These are phyloP conservation scores for Orestias chungarensis DNA, from an alignment of 2,797 vertebrate genomes.

Conservation along the genomic window DNA sequence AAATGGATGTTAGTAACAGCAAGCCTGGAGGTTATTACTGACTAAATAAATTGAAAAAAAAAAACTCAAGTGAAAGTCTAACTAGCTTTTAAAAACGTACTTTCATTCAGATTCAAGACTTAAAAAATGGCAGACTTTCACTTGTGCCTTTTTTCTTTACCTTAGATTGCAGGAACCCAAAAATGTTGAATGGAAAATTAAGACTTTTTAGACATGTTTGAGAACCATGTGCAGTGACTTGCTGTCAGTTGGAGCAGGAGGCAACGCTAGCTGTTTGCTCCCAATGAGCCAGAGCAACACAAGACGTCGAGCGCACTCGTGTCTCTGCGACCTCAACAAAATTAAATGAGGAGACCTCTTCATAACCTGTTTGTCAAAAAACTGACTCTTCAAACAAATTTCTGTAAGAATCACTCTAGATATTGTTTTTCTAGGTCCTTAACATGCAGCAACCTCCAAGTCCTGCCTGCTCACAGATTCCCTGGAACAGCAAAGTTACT, in stretches of 20 bases:
- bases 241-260: slow-evolving; percentile 33
- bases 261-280: slow-evolving; percentile 27
- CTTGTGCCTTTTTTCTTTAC: neutral
- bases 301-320: slow-evolving; percentile 28
- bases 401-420: neutral
- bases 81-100: neutral
- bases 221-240: slow-evolving; percentile 53
- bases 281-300: slow-evolving; percentile 61
- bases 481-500: slow-evolving; percentile 50
- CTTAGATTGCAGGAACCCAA: slow-evolving; percentile 10
- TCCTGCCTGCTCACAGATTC: slow-evolving; percentile 21
- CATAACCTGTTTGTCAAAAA: neutral
- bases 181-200: neutral
- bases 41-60: neutral
- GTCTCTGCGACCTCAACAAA: slow-evolving; percentile 16
- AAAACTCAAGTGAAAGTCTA: slow-evolving; percentile 28
- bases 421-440: slow-evolving; percentile 21
- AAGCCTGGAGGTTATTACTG: slow-evolving; percentile 31
- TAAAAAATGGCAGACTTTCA: slow-evolving; percentile 50
- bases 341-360: neutral
- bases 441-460: slow-evolving; percentile 20
- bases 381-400: neutral
- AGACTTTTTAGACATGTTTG: slow-evolving; percentile 5
- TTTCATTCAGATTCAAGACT: too few species aligned
- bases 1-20: slow-evolving; percentile 55